These are phyloP conservation scores for Drosophila merina DNA, from an alignment of 2,888 invertebrate genomes.

Conservation along the genomic window DNA sequence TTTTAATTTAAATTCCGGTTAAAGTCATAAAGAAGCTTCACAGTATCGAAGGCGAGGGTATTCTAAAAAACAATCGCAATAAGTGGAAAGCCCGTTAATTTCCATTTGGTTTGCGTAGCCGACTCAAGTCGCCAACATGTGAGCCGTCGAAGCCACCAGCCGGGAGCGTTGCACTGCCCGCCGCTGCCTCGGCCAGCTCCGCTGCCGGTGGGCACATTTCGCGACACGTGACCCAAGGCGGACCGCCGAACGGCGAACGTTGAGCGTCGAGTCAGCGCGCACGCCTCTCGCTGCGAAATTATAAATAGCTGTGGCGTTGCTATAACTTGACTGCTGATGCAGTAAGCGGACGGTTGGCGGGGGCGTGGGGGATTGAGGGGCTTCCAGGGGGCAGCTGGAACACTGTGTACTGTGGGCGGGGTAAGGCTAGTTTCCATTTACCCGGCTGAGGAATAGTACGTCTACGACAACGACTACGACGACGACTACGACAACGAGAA, in stretches of 20 bases:
- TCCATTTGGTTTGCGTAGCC: constrained; percentile 60
- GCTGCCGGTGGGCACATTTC: constrained; percentile 62
- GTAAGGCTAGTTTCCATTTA: neutral
- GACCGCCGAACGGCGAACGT: constrained; percentile 7
- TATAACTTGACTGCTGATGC: constrained; percentile 31
- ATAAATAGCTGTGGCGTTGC: constrained; percentile 55
- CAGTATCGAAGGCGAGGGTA: constrained; percentile 1
- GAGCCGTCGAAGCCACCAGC: constrained; percentile 58
- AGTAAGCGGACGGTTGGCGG: neutral
- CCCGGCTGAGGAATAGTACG: constrained; percentile 19
- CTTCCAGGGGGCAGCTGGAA: neutral
- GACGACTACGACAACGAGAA: constrained; percentile 8
- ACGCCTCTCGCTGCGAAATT: constrained; percentile 51
- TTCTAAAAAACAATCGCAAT: constrained; percentile 38
- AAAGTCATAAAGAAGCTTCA: neutral
- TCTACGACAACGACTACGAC: constrained; percentile 3
- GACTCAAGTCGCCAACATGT: constrained; percentile 79
- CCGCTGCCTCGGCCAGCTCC: constrained; percentile 43
- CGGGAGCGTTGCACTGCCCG: constrained; percentile 81
- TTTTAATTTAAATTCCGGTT: neutral
- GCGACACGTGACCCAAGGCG: constrained; percentile 63
- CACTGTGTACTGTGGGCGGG: neutral
- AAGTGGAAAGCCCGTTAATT: constrained; percentile 56
- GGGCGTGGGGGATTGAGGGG: neutral
- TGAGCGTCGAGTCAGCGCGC: constrained; percentile 33